Conservation (phyloP, 2,888 invertebrate species). For the Hartigia nigra region DNA sequence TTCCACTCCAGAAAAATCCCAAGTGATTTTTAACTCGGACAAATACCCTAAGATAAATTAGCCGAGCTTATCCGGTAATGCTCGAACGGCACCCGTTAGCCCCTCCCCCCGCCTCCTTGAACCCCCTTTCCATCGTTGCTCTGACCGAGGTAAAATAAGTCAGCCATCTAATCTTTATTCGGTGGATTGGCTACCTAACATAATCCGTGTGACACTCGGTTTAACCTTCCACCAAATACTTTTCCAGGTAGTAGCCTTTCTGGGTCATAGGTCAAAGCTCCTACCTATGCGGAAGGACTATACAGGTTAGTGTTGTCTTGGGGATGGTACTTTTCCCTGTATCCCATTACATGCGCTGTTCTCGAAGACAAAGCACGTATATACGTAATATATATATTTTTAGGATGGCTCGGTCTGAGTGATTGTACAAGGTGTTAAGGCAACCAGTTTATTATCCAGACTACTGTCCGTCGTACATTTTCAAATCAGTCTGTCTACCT, state of each 20-base stretch:
- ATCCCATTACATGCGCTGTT: background rate
- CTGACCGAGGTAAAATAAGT: background rate
- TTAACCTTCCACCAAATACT: background rate
- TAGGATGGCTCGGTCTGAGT: no score
- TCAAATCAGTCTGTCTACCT: no score
- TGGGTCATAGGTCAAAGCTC: background rate
- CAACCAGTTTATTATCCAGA: no score
- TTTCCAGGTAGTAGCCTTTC: background rate
- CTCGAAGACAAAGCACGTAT: background rate
- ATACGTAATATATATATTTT: no score
- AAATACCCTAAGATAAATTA: background rate
- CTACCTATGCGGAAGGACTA: background rate
- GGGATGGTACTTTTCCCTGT: background rate
- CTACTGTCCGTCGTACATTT: no score
- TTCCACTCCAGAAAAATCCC: slow-evolving; percentile 3
- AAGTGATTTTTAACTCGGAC: slow-evolving; percentile 9
- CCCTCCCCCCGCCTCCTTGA: background rate
- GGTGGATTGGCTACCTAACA: background rate
- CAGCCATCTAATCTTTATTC: background rate
- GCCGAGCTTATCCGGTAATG: background rate
- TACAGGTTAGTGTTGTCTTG: background rate
- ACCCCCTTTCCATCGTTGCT: background rate
- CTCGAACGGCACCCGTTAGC: background rate
- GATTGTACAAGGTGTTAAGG: no score
- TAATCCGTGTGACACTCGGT: background rate